Conservation (phyloP, 2,113 vertebrate genomes). For the Scomber japonicus region DNA sequence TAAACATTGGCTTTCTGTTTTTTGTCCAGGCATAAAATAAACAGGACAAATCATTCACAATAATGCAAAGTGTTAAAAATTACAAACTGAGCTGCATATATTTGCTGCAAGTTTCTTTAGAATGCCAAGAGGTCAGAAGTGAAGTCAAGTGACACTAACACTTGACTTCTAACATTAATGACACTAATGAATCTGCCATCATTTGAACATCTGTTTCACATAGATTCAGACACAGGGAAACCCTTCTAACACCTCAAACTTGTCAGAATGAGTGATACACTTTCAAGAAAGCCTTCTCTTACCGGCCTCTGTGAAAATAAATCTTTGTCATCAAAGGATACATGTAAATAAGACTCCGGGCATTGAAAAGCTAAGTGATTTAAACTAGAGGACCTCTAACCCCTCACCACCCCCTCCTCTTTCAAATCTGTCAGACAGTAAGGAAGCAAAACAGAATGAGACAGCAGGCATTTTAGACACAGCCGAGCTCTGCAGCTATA, state of each 20-base stretch:
- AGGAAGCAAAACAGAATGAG: constrained; percentile 68
- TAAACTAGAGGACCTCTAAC: constrained; percentile 28
- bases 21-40: neutral
- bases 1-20: neutral
- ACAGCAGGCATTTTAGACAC: constrained; percentile 51
- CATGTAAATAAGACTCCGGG: constrained; percentile 22
- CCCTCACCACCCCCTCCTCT: neutral
- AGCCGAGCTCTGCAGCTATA: constrained; percentile 61
- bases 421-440: constrained; percentile 42
- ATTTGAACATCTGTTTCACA: constrained; percentile 19
- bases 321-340: constrained; percentile 10
- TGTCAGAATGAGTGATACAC: neutral
- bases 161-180: neutral
- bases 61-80: neutral
- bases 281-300: neutral
- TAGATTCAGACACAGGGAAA: neutral
- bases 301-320: constrained; percentile 26
- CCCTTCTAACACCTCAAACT: neutral
- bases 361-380: constrained; percentile 45
- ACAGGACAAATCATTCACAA: neutral
- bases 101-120: constrained; percentile 29
- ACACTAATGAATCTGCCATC: neutral
- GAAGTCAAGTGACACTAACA: constrained; percentile 14
- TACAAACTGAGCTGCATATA: constrained; percentile 1
- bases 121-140: constrained; percentile 28